Evolutionary conservation across 2,888 invertebrate genomes (phyloP).

Genomic region (Scaptomyza cyrtandrae): DNA sequence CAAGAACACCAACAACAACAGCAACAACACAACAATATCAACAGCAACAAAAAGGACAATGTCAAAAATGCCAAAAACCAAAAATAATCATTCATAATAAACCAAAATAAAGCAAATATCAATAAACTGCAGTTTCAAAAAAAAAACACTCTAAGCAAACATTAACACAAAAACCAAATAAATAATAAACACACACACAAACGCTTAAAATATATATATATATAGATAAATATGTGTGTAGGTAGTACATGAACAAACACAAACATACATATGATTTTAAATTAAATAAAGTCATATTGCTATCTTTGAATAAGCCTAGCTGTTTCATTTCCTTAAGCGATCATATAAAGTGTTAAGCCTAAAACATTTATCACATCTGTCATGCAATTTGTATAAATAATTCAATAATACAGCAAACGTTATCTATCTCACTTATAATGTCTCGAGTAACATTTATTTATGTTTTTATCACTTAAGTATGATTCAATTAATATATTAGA

Average conservation of each 20-base stretch:
- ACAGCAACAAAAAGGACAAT: background rate
- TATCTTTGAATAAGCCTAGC: background rate
- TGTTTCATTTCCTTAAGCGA: too few species aligned
- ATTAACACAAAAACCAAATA: background rate
- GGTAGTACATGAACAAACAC: too few species aligned
- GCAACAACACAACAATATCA: too few species aligned
- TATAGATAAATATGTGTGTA: too few species aligned
- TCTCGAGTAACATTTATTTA: too few species aligned
- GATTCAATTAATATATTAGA: too few species aligned
- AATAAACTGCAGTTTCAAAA: slow-evolving; percentile 47
- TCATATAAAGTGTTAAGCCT: too few species aligned
- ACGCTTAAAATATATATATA: background rate
- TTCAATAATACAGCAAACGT: too few species aligned
- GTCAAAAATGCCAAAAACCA: background rate
- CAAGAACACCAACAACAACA: background rate
- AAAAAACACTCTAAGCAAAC: slow-evolving; percentile 27
- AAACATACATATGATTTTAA: background rate
- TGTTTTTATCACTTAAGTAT: too few species aligned
- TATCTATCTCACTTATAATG: too few species aligned
- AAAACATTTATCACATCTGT: too few species aligned
- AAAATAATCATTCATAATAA: slow-evolving; percentile 49
- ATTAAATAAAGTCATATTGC: background rate
- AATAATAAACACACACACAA: background rate
- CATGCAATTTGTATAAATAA: too few species aligned
- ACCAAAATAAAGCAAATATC: slow-evolving; percentile 55